Evolutionary conservation across 2,113 vertebrate species (phyloP), one percentile per base, ranked within the genome.

Genomic region (Rousettus leschenaultii): DNA sequence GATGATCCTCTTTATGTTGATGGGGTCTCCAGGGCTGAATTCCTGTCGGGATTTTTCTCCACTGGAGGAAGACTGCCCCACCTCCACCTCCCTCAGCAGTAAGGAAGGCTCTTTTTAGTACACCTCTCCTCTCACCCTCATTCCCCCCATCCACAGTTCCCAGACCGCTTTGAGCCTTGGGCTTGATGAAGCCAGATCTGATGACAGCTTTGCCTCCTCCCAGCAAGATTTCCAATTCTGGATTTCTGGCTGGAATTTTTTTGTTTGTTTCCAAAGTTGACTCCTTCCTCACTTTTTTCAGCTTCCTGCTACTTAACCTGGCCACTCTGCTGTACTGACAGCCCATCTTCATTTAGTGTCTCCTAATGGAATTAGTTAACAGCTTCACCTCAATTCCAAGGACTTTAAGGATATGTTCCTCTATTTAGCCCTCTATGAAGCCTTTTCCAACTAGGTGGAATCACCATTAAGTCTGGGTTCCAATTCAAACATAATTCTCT

Each of bases 1-100:
- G 66, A 91, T 93, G 86, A 55, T 24, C 79, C 82, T 96, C 90
- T 88, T 92, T 61, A 65, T 71, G 59, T 15, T 77, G 59, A 89
- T 48, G 14, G 57, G 51, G 59, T 61, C 73, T 95, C 48, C 53
- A 30, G 53, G 53, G 48, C 30, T 87, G 53, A 84, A 55, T 78
- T 95, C 43, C 61, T 65, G 4, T 24, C 2, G 24, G 13, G 24
- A 1, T n/a, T 82, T 84, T 95, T 61, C n/a, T 82, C 19, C 35
- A 66, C 15, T 16, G 13, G 19, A 83, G 55, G 28, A 35, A 53
- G 22, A 15, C 1, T 12, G 11, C 24, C 3, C 11, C 10, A 26
- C 57, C 24, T 28, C 40, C 63, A 15, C 30, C 57, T 59, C 59
- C 40, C 57, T 16, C 35, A 55, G 40, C 9, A 84, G 35, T 35